Base-by-base conservation (phyloP, 2,797 vertebrate genomes). In the Pteronotus mesoamericanus region DNA sequence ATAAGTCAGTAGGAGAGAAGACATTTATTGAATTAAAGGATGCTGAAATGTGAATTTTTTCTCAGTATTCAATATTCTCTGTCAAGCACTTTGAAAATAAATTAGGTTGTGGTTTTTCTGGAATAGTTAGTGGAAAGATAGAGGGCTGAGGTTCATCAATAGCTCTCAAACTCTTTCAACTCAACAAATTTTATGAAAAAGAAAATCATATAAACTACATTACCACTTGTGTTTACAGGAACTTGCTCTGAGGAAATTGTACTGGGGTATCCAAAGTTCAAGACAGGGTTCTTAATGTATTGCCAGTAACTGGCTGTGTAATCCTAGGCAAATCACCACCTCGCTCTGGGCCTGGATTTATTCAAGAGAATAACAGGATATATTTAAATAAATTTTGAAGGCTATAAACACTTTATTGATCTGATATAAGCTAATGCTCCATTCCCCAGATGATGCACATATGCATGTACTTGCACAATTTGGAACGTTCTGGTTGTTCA, bases 91-190 rank as follows among this genome's bases (percentile, higher is more conserved):
- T 86, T 77, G 51, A 78, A 91, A 94, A 84, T 34, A 89, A 91
- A 83, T 72, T 69, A 95, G 53, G 39, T 51, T 53, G n/a, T 83
- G 77, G 32, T 90, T 87, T 93, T 96, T 96, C 87, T 95, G 82
- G 72, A 89, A 90, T 19, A 93, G 71, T 80, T 66, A 89, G 48
- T 85, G 80, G 91, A 80, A 96, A 95, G 71, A 95, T 2, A 85
- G 69, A 91, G 2, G n/a, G 71, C 26, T 39, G 64, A 78, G 51
- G 26, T 90, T 77, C 64, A 89, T 93, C 68, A 57, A 68, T 87
- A 55, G 72, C 66, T 94, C 94, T 96, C 89, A 78, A 85, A 89
- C 8, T 83, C 87, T 90, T 91, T 90, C 42, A 96, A 51, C 39
- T 82, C 59, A 86, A 92, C 80, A 51, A 95, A 94, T 82, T 80